These are phyloP conservation scores for Varecia variegata DNA, from an alignment of 2,797 vertebrate species.

Conservation along the genomic window DNA sequence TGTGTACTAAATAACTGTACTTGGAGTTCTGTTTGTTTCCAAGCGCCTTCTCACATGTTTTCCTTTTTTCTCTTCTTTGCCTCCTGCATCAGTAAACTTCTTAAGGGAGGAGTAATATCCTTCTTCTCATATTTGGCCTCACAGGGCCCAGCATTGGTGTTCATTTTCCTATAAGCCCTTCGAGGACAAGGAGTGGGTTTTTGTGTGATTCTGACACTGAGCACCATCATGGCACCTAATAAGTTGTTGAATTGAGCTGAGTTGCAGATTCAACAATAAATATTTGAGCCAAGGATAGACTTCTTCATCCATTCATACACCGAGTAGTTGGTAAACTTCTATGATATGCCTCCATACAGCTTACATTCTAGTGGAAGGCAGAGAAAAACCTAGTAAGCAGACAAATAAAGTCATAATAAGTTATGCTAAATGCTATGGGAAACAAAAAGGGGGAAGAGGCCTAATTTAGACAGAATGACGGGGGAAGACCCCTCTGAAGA, in stretches of 20 bases:
- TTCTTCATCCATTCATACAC: neutral
- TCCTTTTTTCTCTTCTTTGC: neutral
- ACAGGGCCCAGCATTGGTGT: neutral
- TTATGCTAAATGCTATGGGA: neutral
- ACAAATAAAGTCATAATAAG: neutral
- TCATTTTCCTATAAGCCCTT: neutral
- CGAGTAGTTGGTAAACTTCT: neutral
- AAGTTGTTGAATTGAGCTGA: neutral
- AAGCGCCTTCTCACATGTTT: neutral
- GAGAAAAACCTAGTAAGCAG: neutral
- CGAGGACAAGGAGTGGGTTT: neutral
- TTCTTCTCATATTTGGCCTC: neutral
- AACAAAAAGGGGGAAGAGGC: neutral
- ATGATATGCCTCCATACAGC: neutral
- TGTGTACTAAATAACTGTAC: neutral
- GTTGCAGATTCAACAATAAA: neutral
- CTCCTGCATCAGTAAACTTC: neutral
- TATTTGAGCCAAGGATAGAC: neutral
- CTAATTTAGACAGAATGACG: neutral
- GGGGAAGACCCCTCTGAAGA: neutral
- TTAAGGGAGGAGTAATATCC: neutral
- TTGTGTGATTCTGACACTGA: neutral
- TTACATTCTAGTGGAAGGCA: neutral
- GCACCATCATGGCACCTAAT: neutral
- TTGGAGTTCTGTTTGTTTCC: neutral